Evolutionary conservation across 2,888 invertebrate genomes (phyloP).

Genomic region (Mermis nigrescens): DNA sequence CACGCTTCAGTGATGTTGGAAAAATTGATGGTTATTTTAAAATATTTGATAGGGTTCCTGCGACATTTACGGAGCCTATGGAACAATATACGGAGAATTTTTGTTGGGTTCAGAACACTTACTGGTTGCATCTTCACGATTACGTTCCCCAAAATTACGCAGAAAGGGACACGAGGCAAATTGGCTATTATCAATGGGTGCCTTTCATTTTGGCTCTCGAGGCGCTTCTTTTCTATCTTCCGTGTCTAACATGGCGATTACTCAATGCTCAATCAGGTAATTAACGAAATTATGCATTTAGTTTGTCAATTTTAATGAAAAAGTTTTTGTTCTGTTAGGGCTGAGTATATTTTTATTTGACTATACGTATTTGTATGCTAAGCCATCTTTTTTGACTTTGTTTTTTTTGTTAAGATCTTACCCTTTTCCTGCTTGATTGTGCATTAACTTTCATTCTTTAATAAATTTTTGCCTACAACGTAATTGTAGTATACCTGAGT

Average conservation of each 20-base stretch:
- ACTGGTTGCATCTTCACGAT: conserved; percentile 30
- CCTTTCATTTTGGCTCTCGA: conserved; percentile 30
- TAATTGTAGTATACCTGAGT: no score
- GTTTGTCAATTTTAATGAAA: not conserved
- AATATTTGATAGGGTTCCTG: conserved; percentile 27
- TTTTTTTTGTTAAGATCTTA: no score
- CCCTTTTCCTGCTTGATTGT: no score
- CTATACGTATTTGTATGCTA: no score
- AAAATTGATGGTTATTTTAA: no score
- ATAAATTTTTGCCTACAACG: no score
- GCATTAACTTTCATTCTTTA: no score
- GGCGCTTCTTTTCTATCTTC: conserved; percentile 30
- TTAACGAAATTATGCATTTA: not conserved
- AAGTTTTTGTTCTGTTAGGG: no score
- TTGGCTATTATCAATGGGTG: conserved; percentile 15
- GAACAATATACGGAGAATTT: conserved; percentile 32
- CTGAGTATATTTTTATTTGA: no score
- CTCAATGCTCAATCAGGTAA: conserved; percentile 31
- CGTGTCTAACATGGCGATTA: conserved; percentile 30
- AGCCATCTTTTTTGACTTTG: no score
- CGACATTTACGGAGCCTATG: conserved; percentile 27
- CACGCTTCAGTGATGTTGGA: no score
- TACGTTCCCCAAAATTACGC: conserved; percentile 29
- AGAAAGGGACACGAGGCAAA: conserved; percentile 29
- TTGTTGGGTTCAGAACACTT: conserved; percentile 32